Base-by-base conservation (phyloP, 2,113 vertebrate species). In the Microtus montanus region DNA sequence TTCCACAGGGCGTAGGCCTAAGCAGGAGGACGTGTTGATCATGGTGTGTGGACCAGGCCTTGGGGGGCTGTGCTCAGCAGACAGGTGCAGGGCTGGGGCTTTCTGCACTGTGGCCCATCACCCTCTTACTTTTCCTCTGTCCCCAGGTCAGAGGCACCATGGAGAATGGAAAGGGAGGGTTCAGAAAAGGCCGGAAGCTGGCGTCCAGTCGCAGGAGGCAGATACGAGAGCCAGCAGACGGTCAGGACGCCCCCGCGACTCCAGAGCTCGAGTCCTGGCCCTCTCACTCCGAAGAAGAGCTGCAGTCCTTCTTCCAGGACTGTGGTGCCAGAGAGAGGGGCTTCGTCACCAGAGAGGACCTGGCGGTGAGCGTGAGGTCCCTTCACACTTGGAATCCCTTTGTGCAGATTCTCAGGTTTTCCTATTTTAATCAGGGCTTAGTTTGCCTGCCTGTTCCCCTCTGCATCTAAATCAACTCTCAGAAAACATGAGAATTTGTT, bases 121-220 rank as follows among this genome's bases (percentile, higher is more conserved):
- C 7, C 11, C 11, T 30, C 38, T 91, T 30, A 9, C 35, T 10
- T 66, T 7, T 87, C 30, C 17, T 91, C 35, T 52, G 7, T 90
- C 3, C 0, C 2, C 87, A 94, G 96, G 74, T 30, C 33, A 0
- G 8, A 73, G 98, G 94, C 75, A 90, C 97, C 35, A 98, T 98
- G 97, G 97, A 97, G 92, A 87, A 95, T 93, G 93, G 94, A 95
- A 98, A 95, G 87, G 66, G 0, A 92, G 54, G 35, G 68, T 30
- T 95, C 47, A 44, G 97, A 91, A 99, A 98, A 95, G 93, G 95
- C 88, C 98, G 98, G 93, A 99, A 98, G 78, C 24, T 99, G 95
- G 99, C 98, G 68, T 99, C 99, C 90, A 99, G 98, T 90, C 98
- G 98, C 44, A 91, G 98, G 33, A 84, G 38, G 71, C 98, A 98